Evolutionary conservation across 2,888 invertebrate genomes (phyloP), one percentile per base, ranked within the genome.

Genomic region (Drosophila pseudotakahashii): DNA sequence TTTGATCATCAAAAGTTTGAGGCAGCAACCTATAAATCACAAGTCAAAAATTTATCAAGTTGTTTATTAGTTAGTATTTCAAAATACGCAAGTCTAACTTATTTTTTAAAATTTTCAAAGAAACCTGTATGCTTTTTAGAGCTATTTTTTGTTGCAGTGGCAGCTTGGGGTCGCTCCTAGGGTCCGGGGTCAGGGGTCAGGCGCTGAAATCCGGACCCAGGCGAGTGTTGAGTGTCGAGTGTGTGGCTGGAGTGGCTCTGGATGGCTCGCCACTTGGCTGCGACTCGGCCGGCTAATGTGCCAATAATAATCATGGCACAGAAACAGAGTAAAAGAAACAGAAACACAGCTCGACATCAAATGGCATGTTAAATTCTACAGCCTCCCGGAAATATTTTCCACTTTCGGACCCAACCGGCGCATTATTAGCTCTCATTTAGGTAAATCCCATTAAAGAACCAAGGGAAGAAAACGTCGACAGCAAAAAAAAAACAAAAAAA

Each of bases 371-470:
- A 83, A 80, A 83, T 83, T 76, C 73, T 51, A 70, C 71, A 66
- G 67, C 48, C 61, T 55, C 48, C 68, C 88, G 82, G 82, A 82
- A 82, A 82, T 88, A 85, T 82, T 88, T 85, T 82, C 63, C 86
- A 87, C 81, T 81, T 74, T 66, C 67, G 78, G 72, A 68, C 61
- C 58, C 58, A 70, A 57, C 64, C 67, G 66, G 54, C 71, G 66
- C 84, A 77, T 86, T 84, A 84, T 84, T 84, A 88, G 83, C 83
- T 86, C 81, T 88, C 83, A 88, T 84, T 84, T 88, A 88, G 74
- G 74, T 81, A 84, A 88, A 84, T 84, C 88, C 89, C 89, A 86
- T 84, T 84, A 73, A 73, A 54, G 66, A 67, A 55, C 47, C 69
- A 60, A 44, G 50, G 50, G 51, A 16, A 45, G 41, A 45, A 45